Conservation (phyloP, 2,888 invertebrate genomes). For the Salticus scenicus region DNA sequence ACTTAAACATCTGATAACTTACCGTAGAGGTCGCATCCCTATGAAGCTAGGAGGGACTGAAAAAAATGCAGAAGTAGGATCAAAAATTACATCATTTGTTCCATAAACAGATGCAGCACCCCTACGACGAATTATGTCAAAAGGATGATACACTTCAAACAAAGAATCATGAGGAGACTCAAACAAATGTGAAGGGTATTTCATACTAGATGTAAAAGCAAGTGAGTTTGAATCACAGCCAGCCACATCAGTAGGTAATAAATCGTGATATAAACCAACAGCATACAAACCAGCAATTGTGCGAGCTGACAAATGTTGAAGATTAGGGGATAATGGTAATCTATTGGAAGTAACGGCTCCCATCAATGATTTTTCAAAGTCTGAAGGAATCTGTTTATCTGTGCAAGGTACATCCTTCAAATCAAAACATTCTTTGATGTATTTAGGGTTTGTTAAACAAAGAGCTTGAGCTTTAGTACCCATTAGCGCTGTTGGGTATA, state of each 20-base stretch:
- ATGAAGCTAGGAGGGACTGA: slow-evolving; percentile 61
- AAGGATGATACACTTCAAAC: slow-evolving; percentile 66
- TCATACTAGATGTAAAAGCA: slow-evolving; percentile 45
- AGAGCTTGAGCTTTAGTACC: slow-evolving; percentile 8
- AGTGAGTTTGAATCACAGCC: slow-evolving; percentile 40
- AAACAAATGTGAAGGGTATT: slow-evolving; percentile 60
- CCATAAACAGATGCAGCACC: slow-evolving; percentile 55
- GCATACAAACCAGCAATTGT: slow-evolving; percentile 57
- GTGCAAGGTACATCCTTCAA: slow-evolving; percentile 33
- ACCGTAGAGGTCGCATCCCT: slow-evolving; percentile 65
- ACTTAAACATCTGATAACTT: too few relatives aligned
- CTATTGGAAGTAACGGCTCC: slow-evolving; percentile 43
- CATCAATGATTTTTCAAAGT: slow-evolving; percentile 42
- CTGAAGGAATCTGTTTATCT: slow-evolving; percentile 38
- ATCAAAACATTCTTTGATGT: slow-evolving; percentile 33
- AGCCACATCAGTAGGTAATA: slow-evolving; percentile 51
- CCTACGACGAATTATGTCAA: slow-evolving; percentile 60
- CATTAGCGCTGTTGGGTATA: slow-evolving; percentile 23
- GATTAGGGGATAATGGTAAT: slow-evolving; percentile 47
- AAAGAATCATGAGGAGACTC: slow-evolving; percentile 57
- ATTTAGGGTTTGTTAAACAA: slow-evolving; percentile 48
- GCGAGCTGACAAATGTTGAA: slow-evolving; percentile 61
- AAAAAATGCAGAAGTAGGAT: slow-evolving; percentile 62
- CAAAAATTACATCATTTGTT: slow-evolving; percentile 61
- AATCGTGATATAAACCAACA: slow-evolving; percentile 53